Percentiles rank a stretch among this genome's conserved stretches.
Evolutionary conservation across 2,113 vertebrate genomes (phyloP).

Genomic region (Cochlearius cochlearius): DNA sequence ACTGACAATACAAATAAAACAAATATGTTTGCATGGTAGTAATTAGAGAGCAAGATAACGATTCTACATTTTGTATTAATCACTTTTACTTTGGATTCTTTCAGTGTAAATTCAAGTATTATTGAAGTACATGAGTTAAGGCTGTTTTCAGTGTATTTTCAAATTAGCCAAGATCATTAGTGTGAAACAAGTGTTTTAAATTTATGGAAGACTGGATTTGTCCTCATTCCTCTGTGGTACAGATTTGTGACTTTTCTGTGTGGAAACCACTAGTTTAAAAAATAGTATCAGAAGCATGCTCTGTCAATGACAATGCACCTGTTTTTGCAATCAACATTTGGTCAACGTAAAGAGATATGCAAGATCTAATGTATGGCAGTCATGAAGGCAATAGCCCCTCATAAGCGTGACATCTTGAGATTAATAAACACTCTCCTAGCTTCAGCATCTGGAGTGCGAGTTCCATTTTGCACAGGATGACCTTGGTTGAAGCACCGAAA

Average conservation of each 20-base stretch:
- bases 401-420: constrained; percentile 51
- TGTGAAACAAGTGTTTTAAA: not conserved
- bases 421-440: constrained; percentile 74
- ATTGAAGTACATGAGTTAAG: not conserved
- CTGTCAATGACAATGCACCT: not conserved
- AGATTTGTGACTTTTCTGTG: not conserved
- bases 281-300: not conserved
- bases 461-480: constrained; percentile 67
- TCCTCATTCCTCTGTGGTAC: not conserved
- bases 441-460: constrained; percentile 59
- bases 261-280: not conserved
- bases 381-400: not conserved
- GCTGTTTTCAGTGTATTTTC: constrained; percentile 25
- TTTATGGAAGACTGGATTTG: not conserved
- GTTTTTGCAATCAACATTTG: not conserved
- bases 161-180: not conserved
- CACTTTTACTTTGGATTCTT: constrained; percentile 5
- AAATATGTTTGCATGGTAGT: not conserved
- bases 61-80: constrained; percentile 8
- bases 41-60: not conserved
- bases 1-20: not conserved
- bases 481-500: constrained; percentile 57
- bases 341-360: constrained; percentile 12
- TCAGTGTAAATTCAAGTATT: not conserved
- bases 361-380: not conserved